These are phyloP conservation scores for Rhamphomyia laevipes DNA, from an alignment of 2,888 invertebrate species.

Conservation along the genomic window DNA sequence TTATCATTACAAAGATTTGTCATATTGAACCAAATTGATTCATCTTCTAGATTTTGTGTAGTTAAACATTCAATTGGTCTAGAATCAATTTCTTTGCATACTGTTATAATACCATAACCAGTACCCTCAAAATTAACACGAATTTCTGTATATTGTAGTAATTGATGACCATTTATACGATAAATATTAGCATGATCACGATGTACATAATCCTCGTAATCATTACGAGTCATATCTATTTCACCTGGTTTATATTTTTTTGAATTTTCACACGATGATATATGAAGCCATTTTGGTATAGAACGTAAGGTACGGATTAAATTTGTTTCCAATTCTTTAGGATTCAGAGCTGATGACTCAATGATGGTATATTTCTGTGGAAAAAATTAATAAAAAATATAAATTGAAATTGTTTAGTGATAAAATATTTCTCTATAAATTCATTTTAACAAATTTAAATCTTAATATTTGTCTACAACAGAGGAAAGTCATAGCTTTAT, in stretches of 20 bases:
- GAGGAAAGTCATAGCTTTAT: too few species aligned
- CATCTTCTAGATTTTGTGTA: slow-evolving; percentile 39
- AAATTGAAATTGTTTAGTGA: not conserved
- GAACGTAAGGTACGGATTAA: slow-evolving; percentile 1
- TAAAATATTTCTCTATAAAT: too few species aligned
- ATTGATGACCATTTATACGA: slow-evolving; percentile 41
- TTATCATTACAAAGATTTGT: slow-evolving; percentile 39
- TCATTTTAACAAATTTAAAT: too few species aligned
- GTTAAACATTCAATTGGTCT: slow-evolving; percentile 40
- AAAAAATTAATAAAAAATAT: not conserved
- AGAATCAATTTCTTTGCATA: slow-evolving; percentile 43
- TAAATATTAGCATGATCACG: slow-evolving; percentile 42
- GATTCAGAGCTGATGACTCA: slow-evolving; percentile 4
- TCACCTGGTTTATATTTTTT: slow-evolving; percentile 8
- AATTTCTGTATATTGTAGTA: slow-evolving; percentile 27
- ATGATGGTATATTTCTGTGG: slow-evolving; percentile 10
- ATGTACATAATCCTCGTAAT: slow-evolving; percentile 48
- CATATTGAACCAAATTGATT: slow-evolving; percentile 39
- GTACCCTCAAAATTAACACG: slow-evolving; percentile 41
- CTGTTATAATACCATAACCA: slow-evolving; percentile 42
- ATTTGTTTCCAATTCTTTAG: slow-evolving; percentile 2
- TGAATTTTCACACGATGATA: slow-evolving; percentile 24
- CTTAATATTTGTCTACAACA: too few species aligned
- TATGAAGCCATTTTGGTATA: slow-evolving; percentile 28
- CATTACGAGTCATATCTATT: slow-evolving; percentile 21